Percentiles rank a stretch among this genome's conserved stretches.
These are phyloP conservation scores for Zygaena filipendulae DNA, from an alignment of 2,888 invertebrate species.

Conservation along the genomic window DNA sequence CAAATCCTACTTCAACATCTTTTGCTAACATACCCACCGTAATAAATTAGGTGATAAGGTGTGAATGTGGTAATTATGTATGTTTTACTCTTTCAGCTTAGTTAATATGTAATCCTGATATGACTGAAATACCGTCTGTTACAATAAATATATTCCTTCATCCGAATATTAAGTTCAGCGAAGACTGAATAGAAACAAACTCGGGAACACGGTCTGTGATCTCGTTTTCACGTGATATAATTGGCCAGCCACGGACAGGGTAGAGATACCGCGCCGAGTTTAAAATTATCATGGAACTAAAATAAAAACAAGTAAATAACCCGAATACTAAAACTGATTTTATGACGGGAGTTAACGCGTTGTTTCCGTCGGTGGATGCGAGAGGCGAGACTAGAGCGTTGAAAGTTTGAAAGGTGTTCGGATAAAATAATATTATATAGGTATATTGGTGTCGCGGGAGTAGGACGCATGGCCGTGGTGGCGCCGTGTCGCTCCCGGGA, in stretches of 20 bases:
- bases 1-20: too few relatives aligned
- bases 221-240: conserved; percentile 55
- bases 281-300: conserved; percentile 65
- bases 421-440: conserved; percentile 36
- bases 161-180: too few relatives aligned
- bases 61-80: too few relatives aligned
- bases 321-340: conserved; percentile 68
- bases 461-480: too few relatives aligned
- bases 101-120: too few relatives aligned
- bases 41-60: too few relatives aligned
- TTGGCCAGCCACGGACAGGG: conserved; percentile 35
- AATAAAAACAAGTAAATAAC: conserved; percentile 68
- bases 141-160: too few relatives aligned
- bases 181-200: too few relatives aligned
- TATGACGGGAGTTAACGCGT: conserved; percentile 69
- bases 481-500: conserved; percentile 28
- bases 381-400: conserved; percentile 55
- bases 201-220: conserved; percentile 17
- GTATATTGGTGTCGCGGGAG: conserved; percentile 36
- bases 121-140: too few relatives aligned
- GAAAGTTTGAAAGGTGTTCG: conserved; percentile 67
- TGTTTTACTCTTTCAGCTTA: too few relatives aligned
- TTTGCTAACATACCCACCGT: too few relatives aligned
- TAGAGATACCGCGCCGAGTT: conserved; percentile 36
- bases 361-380: conserved; percentile 67